These are phyloP conservation scores for Dermatemys mawii DNA, from an alignment of 2,113 vertebrate genomes.

Conservation along the genomic window DNA sequence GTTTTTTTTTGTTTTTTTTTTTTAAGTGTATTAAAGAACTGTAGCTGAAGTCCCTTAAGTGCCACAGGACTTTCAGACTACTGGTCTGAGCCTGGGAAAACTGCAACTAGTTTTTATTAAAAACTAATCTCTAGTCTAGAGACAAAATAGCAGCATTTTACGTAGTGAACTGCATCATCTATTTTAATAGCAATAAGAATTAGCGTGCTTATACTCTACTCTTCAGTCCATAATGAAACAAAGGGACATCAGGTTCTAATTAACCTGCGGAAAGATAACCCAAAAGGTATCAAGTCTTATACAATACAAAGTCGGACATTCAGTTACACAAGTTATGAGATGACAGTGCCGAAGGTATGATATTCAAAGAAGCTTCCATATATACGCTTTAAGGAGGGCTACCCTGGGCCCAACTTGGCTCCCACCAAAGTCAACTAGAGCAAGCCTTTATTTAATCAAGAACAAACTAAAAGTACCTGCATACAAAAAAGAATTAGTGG, in stretches of 20 bases:
- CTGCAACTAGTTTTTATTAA: rapidly evolving
- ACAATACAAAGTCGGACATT: constrained; percentile 36
- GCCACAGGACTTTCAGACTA: background rate
- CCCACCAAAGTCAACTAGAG: constrained; percentile 20
- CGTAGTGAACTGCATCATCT: background rate
- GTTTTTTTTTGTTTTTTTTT: background rate
- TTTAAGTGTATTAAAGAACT: background rate
- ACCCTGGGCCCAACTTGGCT: constrained; percentile 20
- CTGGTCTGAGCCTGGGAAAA: background rate
- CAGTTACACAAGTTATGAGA: constrained; percentile 68
- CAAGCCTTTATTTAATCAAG: background rate
- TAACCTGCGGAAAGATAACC: background rate
- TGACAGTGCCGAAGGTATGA: background rate
- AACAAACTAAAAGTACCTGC: background rate
- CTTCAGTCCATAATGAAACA: rapidly evolving
- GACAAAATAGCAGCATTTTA: background rate
- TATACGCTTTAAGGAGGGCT: background rate
- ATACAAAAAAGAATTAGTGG: background rate
- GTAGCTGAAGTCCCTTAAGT: background rate
- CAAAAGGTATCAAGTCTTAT: constrained; percentile 41
- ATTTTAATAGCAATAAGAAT: background rate
- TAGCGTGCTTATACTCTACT: background rate
- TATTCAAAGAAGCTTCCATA: constrained; percentile 43
- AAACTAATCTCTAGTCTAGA: background rate
- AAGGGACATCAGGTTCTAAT: background rate